Conservation (phyloP, 1,140 invertebrate genomes). For the Nautilus pompilius region DNA sequence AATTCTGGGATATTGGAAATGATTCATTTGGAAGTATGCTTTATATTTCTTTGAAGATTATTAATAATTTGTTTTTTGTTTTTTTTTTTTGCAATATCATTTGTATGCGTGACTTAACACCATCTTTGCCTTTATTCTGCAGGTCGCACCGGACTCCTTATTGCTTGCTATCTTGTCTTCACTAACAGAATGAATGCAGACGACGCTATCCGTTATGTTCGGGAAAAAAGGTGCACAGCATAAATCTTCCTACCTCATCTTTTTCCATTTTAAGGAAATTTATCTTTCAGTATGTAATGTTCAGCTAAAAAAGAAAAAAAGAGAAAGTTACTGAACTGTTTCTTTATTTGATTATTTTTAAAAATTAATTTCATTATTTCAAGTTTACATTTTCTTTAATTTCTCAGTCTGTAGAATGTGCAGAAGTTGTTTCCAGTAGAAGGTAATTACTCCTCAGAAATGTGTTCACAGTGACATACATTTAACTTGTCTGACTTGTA, state of each 20-base stretch:
- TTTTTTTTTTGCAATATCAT: neutral
- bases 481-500: no score
- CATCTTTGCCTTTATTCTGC: slow-evolving; percentile 48
- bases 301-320: no score
- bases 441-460: no score
- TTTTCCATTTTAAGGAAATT: no score
- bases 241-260: neutral
- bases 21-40: no score
- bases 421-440: no score
- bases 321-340: neutral
- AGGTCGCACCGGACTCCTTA: slow-evolving; percentile 81
- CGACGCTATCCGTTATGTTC: slow-evolving; percentile 78
- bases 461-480: no score
- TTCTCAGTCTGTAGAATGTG: no score
- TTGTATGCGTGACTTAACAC: neutral
- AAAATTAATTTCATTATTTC: neutral
- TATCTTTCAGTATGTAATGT: no score
- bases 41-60: no score
- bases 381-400: neutral
- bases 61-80: no score
- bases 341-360: neutral
- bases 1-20: no score
- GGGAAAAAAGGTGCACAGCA: slow-evolving; percentile 63
- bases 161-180: slow-evolving; percentile 82
- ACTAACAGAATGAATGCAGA: slow-evolving; percentile 71